phyloP scores from a whole-genome alignment of 2,113 vertebrate genomes.

The Colistium nudipinnis region DNA sequence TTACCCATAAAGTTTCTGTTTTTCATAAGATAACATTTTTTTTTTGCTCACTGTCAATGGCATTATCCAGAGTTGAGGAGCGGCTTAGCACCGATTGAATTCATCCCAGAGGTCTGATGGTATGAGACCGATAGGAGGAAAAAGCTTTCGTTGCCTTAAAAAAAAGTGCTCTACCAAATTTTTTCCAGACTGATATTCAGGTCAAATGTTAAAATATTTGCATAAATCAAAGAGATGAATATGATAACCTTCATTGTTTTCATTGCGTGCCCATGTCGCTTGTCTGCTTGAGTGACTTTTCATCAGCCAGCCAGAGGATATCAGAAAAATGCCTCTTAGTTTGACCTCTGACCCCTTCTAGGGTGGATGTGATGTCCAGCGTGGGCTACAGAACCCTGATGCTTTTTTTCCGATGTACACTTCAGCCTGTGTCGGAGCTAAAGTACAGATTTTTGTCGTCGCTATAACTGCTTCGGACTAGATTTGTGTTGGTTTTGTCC shows the following conservation, averaged over 20 bases:
- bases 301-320: constrained; percentile 36
- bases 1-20: not conserved
- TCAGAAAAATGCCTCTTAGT: constrained; percentile 22
- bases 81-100: constrained; percentile 26
- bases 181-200: constrained; percentile 23
- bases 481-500: too few relatives aligned
- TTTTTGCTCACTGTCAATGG: not conserved
- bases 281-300: constrained; percentile 13
- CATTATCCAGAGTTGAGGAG: constrained; percentile 18
- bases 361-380: too few relatives aligned
- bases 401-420: too few relatives aligned
- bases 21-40: not conserved
- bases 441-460: constrained; percentile 11
- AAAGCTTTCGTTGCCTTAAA: constrained; percentile 8
- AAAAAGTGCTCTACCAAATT: constrained; percentile 10
- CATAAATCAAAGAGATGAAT: constrained; percentile 20
- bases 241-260: not conserved
- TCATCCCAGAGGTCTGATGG: constrained; percentile 18
- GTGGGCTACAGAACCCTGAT: too few relatives aligned
- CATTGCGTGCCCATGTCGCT: constrained; percentile 1
- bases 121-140: constrained; percentile 15
- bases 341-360: constrained; percentile 44
- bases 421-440: constrained; percentile 4
- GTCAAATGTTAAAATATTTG: constrained; percentile 40
- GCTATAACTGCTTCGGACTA: too few relatives aligned